These are phyloP conservation scores for Ophion costatus DNA, from an alignment of 2,888 invertebrate species.

Conservation along the genomic window DNA sequence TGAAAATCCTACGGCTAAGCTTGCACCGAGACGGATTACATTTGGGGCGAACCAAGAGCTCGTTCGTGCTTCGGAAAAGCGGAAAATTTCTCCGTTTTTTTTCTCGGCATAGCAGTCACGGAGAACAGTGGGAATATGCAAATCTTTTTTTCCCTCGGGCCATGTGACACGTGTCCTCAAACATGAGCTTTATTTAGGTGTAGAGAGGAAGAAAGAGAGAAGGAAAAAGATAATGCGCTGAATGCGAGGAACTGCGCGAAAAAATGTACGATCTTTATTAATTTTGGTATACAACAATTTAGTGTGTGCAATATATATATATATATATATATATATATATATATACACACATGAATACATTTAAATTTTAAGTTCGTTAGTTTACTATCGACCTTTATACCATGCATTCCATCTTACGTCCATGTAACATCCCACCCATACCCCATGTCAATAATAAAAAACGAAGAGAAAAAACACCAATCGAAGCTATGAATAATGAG, in stretches of 20 bases:
- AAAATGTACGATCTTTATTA: slow-evolving; percentile 67
- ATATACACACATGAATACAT: slow-evolving; percentile 41
- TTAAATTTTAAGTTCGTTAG: slow-evolving; percentile 72
- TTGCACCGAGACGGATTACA: not conserved
- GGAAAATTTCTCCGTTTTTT: not conserved
- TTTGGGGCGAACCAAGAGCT: not conserved
- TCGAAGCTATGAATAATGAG: slow-evolving; percentile 41
- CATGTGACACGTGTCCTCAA: not conserved
- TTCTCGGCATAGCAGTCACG: too few relatives aligned
- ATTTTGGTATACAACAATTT: slow-evolving; percentile 61
- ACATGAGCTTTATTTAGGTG: slow-evolving; percentile 55
- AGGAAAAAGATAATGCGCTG: slow-evolving; percentile 26
- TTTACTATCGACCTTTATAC: slow-evolving; percentile 73
- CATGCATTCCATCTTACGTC: slow-evolving; percentile 78
- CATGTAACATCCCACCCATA: slow-evolving; percentile 74
- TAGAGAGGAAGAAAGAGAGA: slow-evolving; percentile 36
- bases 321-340: slow-evolving; percentile 65
- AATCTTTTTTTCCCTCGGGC: not conserved
- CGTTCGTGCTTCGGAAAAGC: not conserved
- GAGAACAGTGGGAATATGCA: too few relatives aligned
- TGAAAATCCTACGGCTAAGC: not conserved
- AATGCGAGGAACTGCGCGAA: slow-evolving; percentile 40
- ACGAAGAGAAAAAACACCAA: slow-evolving; percentile 62
- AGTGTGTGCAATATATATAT: slow-evolving; percentile 67
- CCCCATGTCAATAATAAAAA: slow-evolving; percentile 76